Percentiles rank a stretch among this genome's conserved stretches.
These are phyloP conservation scores for Elephantulus edwardii DNA, from an alignment of 2,113 vertebrate genomes.

Conservation along the genomic window DNA sequence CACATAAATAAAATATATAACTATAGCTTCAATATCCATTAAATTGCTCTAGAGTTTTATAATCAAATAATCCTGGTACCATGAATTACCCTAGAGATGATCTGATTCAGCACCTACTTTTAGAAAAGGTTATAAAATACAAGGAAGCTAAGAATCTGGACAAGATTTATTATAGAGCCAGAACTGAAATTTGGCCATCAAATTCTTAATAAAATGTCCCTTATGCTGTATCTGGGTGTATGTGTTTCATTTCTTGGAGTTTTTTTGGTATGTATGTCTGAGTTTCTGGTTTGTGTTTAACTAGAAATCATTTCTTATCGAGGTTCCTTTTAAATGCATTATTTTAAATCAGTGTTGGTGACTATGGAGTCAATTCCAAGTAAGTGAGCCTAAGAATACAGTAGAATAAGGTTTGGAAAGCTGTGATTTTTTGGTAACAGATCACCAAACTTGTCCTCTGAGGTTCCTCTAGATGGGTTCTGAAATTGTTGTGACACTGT, in stretches of 20 bases:
- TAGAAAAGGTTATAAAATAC: slow-evolving; percentile 51
- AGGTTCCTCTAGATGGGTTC: background rate
- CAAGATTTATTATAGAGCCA: slow-evolving; percentile 7
- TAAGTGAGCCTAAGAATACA: no score
- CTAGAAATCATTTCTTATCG: background rate
- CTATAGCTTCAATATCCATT: slow-evolving; percentile 23
- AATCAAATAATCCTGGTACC: slow-evolving; percentile 27
- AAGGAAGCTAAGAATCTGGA: slow-evolving; percentile 32
- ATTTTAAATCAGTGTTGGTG: background rate
- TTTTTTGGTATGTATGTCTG: no score
- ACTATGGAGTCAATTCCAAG: no score
- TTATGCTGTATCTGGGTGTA: background rate
- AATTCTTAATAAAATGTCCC: slow-evolving; percentile 4
- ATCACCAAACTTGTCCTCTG: background rate
- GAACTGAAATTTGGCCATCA: slow-evolving; percentile 16
- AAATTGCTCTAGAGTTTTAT: slow-evolving; percentile 31
- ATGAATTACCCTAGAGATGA: slow-evolving; percentile 13
- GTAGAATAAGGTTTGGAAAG: background rate
- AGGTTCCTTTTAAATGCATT: slow-evolving; percentile 35
- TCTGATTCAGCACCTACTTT: background rate
- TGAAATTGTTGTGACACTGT: slow-evolving; percentile 24
- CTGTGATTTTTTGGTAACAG: background rate
- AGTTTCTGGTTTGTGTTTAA: no score
- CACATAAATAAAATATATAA: no score
- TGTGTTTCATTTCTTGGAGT: no score